Evolutionary conservation across 2,113 vertebrate genomes (phyloP).

Genomic region (Formicarius rufipectus): DNA sequence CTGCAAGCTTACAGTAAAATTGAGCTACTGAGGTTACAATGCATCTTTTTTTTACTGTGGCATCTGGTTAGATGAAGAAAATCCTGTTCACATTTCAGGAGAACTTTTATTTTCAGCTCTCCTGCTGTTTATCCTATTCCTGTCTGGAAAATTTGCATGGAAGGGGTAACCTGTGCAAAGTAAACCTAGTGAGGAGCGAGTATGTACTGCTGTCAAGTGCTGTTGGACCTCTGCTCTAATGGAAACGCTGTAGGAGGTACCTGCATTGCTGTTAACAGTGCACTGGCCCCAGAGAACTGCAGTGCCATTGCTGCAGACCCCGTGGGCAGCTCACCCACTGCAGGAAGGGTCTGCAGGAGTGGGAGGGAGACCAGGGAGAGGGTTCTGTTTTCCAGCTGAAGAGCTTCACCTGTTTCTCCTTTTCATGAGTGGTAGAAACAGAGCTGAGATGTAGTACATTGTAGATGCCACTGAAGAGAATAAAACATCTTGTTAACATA

Average conservation of each 20-base stretch:
- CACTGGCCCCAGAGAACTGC: not conserved
- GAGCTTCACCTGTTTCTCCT: not conserved
- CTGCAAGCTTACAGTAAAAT: not conserved
- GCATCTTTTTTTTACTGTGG: not conserved
- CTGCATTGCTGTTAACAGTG: not conserved
- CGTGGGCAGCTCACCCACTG: not conserved
- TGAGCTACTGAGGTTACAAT: not conserved
- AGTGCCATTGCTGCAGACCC: not conserved
- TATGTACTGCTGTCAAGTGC: not conserved
- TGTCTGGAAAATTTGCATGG: not conserved
- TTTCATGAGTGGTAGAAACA: not conserved
- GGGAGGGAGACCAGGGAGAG: not conserved
- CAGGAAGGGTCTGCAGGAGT: not conserved
- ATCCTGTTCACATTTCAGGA: not conserved
- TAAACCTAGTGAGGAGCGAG: not conserved
- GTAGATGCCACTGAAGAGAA: not conserved
- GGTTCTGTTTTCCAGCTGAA: not conserved
- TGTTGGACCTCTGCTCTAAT: not conserved
- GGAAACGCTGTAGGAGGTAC: accelerated
- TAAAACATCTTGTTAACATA: not conserved
- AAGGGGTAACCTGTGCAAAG: not conserved
- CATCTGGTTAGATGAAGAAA: not conserved
- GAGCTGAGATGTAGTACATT: not conserved
- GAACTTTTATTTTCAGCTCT: not conserved
- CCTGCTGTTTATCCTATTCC: not conserved